Conservation (phyloP, 2,888 invertebrate species). For the Agonopterix heracliana region DNA sequence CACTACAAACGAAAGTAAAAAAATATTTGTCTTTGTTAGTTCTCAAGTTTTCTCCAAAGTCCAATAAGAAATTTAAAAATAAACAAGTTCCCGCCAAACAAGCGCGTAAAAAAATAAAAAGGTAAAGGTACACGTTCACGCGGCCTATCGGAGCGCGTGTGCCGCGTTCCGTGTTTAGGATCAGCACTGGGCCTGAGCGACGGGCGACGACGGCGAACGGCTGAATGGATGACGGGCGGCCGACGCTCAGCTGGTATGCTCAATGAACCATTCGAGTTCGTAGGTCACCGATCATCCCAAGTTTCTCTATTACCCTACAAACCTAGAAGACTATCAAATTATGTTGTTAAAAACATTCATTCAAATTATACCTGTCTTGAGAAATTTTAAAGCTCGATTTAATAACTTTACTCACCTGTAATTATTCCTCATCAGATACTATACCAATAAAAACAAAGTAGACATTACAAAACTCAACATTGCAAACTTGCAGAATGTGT, state of each 20-base stretch:
- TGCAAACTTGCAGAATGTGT: not conserved
- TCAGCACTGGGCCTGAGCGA: conserved; percentile 57
- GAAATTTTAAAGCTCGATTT: too few relatives aligned
- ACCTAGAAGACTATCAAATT: conserved; percentile 22
- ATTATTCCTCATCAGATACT: not conserved
- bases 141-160: conserved; percentile 56
- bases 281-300: conserved; percentile 61
- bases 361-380: not conserved
- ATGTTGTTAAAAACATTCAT: conserved; percentile 4
- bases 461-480: not conserved
- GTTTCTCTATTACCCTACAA: conserved; percentile 60
- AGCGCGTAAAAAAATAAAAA: conserved; percentile 33
- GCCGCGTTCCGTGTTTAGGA: conserved; percentile 66
- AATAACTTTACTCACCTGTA: too few relatives aligned
- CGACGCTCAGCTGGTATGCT: conserved; percentile 62
- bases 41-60: not conserved
- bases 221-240: conserved; percentile 49
- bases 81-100: conserved; percentile 52
- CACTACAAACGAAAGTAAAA: conserved; percentile 23
- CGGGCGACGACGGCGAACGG: conserved; percentile 24
- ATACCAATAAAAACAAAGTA: not conserved
- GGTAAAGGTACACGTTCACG: conserved; percentile 39
- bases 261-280: conserved; percentile 72
- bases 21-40: not conserved
- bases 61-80: conserved; percentile 17